Base-by-base conservation (phyloP, 1,140 invertebrate species). In the Trissolcus basalis region DNA sequence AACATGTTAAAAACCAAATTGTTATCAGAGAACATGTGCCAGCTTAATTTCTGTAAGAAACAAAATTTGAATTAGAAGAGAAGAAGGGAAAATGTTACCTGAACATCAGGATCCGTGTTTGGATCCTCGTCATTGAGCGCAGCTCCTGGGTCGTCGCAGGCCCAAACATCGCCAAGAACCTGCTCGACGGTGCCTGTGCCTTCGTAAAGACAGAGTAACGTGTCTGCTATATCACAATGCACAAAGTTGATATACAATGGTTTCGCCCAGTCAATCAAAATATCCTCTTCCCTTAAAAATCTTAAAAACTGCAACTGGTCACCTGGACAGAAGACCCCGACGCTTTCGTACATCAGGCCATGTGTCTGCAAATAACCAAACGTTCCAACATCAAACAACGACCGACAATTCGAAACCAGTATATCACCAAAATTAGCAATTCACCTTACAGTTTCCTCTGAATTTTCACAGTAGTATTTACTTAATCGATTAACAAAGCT, bases 201-300 rank as follows among this genome's bases (percentile, higher is more conserved):
- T 54, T 90, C 87, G 89, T 93, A 93, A 69, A 92, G 91, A 14
- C 89, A 85, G 79, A 92, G 91, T 78, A 95, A 89, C 77, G 91
- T 91, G 76, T 93, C 91, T 83, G 94, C 93, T 79, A 95, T 94
- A 47, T 90, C 90, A 77, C 91, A 90, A 87, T 95, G 93, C 71
- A 93, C 94, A 87, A 94, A 95, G 88, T 95, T 95, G 85, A 95
- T 91, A 89, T 94, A 95, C 81, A 95, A 86, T 47, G 94, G 93
- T 82, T 91, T 90, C 53, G 90, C 90, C 91, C 94, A 94, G 86
- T 95, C 93, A 55, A 95, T 90, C 51, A 95, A 90, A 16, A 93
- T 82, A 86, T 94, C 93, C 85, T 95, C 94, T 39, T 91, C 90
- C 51, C 91, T 90, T 75, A 95, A 81, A 61, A 94, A 83, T 77